Conservation (phyloP, 1,140 invertebrate species). For the Calliphora vicina region DNA sequence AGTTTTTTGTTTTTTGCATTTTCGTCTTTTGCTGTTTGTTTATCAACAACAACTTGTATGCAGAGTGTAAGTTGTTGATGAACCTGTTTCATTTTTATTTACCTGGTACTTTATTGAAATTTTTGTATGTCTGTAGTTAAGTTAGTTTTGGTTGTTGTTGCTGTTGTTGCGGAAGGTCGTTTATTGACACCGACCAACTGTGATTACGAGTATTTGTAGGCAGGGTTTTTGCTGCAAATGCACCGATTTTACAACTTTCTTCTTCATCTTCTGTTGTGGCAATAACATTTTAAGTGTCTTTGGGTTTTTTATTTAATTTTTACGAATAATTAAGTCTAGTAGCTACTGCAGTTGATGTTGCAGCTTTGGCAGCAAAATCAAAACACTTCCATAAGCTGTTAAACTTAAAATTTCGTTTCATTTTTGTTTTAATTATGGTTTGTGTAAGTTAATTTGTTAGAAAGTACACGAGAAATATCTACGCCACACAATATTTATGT, state of each 20-base stretch:
- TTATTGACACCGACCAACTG: constrained; percentile 14
- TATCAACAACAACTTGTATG: no score
- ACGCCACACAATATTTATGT: no score
- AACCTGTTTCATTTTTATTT: constrained; percentile 18
- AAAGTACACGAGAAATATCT: no score
- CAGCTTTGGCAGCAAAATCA: neutral
- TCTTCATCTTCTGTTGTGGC: neutral
- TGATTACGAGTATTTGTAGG: neutral
- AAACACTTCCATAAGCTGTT: no score
- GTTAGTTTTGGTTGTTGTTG: neutral
- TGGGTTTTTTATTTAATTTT: no score
- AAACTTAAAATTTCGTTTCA: no score
- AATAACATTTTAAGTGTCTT: neutral
- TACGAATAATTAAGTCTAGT: neutral
- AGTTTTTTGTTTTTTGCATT: neutral
- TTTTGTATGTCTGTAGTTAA: neutral
- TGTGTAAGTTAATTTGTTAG: no score
- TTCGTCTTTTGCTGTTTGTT: neutral
- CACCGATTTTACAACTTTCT: neutral
- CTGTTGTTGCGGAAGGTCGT: constrained; percentile 11
- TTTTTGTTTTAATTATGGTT: no score
- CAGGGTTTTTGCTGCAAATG: neutral
- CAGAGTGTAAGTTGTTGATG: constrained; percentile 16
- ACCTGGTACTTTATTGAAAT: neutral
- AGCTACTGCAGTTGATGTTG: neutral